A percentile compares a stretch with the other conserved stretches of the same genome.
Evolutionary conservation across 2,113 vertebrate genomes (phyloP).

Genomic region (Myxocyprinus asiaticus): DNA sequence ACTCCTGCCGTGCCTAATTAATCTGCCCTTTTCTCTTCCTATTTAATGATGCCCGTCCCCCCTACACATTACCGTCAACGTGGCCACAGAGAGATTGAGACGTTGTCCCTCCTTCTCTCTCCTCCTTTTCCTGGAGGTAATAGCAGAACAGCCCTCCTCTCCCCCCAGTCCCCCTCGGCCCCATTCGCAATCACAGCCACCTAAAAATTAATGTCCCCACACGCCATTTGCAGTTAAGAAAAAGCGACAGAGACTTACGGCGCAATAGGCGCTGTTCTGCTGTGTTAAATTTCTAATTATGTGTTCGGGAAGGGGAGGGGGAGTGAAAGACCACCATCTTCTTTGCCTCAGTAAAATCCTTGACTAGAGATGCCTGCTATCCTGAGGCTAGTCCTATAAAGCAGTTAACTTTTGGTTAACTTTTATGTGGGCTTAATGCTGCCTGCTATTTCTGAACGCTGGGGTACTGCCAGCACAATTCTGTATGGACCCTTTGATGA

Average conservation of each 20-base stretch:
- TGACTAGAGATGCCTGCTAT: not conserved
- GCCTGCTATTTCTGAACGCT: not conserved
- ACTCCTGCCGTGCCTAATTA: conserved; percentile 71
- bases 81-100: conserved; percentile 51
- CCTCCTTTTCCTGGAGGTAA: conserved; percentile 38
- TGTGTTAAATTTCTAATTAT: conserved; percentile 82
- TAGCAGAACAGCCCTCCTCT: conserved; percentile 35
- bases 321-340: not conserved
- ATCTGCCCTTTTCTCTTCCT: conserved; percentile 67
- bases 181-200: conserved; percentile 67
- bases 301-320: conserved; percentile 50
- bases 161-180: conserved; percentile 58
- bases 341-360: conserved; percentile 6
- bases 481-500: not conserved
- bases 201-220: conserved; percentile 80
- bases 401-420: not conserved
- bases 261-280: conserved; percentile 73
- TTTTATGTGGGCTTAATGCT: not conserved
- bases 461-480: too few species aligned
- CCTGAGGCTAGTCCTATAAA: not conserved
- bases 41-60: conserved; percentile 69
- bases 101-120: conserved; percentile 22
- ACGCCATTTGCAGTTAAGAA: conserved; percentile 79
- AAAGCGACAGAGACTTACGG: conserved; percentile 75
- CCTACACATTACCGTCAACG: conserved; percentile 67